Conservation (phyloP, 2,888 invertebrate species). For the Eupithecia insigniata region DNA sequence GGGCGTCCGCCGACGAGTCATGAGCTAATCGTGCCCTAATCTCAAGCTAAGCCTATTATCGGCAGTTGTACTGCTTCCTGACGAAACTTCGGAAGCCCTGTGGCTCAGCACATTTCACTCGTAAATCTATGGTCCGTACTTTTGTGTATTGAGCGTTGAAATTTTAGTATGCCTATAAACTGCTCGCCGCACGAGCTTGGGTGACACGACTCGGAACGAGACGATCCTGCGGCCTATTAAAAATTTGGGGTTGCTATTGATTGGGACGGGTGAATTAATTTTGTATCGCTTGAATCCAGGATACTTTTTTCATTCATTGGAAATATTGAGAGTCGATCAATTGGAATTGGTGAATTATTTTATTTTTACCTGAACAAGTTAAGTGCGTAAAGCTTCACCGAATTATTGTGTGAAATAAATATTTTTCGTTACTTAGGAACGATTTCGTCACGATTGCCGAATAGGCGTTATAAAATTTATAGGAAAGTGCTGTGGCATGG, state of each 20-base stretch:
- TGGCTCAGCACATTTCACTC: conserved; percentile 74
- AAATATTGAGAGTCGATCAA: conserved; percentile 13
- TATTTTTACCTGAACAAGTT: neutral
- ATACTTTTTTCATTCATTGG: conserved; percentile 11
- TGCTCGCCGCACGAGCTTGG: conserved; percentile 61
- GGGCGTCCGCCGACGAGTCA: conserved; percentile 72
- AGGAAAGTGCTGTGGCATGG: no score
- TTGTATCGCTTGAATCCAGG: conserved; percentile 33
- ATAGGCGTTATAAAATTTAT: neutral
- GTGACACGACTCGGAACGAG: conserved; percentile 54
- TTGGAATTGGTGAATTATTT: conserved; percentile 1
- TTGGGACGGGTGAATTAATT: conserved; percentile 42
- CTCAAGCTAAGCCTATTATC: conserved; percentile 82
- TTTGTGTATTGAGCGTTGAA: conserved; percentile 73
- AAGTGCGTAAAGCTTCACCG: neutral
- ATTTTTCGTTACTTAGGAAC: neutral
- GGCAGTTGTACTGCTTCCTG: conserved; percentile 82
- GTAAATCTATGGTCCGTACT: conserved; percentile 75
- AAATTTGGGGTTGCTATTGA: conserved; percentile 48
- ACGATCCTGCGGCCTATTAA: conserved; percentile 48
- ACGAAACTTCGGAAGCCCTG: conserved; percentile 83
- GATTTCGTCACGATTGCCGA: neutral
- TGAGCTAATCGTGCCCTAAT: conserved; percentile 81
- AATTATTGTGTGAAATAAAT: neutral
- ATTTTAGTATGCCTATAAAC: conserved; percentile 74